These are phyloP conservation scores for Ascidia mentula DNA, from an alignment of 23 tunicate species.

Conservation along the genomic window DNA sequence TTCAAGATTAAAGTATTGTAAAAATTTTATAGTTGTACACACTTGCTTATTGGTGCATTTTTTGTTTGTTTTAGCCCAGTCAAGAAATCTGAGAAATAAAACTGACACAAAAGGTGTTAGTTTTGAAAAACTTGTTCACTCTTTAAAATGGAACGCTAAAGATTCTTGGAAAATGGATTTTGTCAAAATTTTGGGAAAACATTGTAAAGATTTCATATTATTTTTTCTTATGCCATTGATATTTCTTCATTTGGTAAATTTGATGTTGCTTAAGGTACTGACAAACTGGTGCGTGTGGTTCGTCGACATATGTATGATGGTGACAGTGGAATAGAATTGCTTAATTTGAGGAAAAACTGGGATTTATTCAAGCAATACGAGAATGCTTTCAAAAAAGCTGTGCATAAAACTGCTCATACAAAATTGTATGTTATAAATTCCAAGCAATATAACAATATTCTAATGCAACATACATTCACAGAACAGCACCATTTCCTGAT, in stretches of 20 bases:
- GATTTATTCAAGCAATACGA: background rate
- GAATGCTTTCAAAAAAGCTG: background rate
- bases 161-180: background rate
- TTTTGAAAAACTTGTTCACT: background rate
- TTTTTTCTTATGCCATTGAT: background rate
- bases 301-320: background rate
- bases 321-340: background rate
- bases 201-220: background rate
- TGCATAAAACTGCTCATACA: background rate
- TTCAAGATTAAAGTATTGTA: too few species aligned
- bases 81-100: too few species aligned
- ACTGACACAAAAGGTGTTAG: too few species aligned
- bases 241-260: background rate
- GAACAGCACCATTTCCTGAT: background rate
- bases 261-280: background rate
- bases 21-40: too few species aligned
- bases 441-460: too few species aligned
- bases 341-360: background rate
- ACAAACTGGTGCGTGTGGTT: background rate
- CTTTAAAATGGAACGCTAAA: background rate
- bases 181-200: background rate
- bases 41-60: too few species aligned
- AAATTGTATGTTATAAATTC: background rate
- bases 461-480: background rate
- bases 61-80: too few species aligned